These are phyloP conservation scores for Melangyna quadrimaculata DNA, from an alignment of 2,888 invertebrate species.

Conservation along the genomic window DNA sequence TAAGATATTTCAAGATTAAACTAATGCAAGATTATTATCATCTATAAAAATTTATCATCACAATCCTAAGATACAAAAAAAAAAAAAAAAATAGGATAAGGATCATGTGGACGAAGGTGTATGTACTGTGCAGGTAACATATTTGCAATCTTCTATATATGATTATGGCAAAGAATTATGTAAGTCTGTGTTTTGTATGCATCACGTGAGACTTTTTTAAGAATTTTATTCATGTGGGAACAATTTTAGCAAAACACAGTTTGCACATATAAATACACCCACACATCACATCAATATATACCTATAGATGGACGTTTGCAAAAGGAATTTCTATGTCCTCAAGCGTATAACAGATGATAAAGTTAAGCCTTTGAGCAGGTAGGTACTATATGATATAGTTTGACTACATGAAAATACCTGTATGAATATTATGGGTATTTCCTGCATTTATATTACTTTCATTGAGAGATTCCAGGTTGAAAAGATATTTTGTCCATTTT, in stretches of 20 bases:
- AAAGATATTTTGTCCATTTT: neutral
- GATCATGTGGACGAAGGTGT: neutral
- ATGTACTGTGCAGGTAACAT: no score
- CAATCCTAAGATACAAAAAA: neutral
- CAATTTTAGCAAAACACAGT: constrained; percentile 13
- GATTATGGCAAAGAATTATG: neutral
- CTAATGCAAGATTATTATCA: constrained; percentile 40
- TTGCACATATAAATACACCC: neutral
- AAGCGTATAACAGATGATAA: neutral
- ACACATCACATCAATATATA: neutral
- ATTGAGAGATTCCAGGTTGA: neutral
- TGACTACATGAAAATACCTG: neutral
- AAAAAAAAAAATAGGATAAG: constrained; percentile 3
- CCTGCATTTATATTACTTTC: neutral
- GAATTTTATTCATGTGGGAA: constrained; percentile 37
- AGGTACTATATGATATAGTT: neutral
- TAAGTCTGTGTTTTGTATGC: neutral
- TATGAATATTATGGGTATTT: neutral
- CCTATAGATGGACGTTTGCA: neutral
- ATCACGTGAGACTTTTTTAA: constrained; percentile 31
- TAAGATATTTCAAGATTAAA: constrained; percentile 47
- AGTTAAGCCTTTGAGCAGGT: constrained; percentile 29
- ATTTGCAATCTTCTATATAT: neutral
- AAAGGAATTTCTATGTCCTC: neutral
- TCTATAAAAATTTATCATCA: constrained; percentile 42